A percentile compares a stretch with the other conserved stretches of the same genome.
Evolutionary conservation across 1,140 invertebrate species (phyloP).

Genomic region (Dermatophagoides farinae): DNA sequence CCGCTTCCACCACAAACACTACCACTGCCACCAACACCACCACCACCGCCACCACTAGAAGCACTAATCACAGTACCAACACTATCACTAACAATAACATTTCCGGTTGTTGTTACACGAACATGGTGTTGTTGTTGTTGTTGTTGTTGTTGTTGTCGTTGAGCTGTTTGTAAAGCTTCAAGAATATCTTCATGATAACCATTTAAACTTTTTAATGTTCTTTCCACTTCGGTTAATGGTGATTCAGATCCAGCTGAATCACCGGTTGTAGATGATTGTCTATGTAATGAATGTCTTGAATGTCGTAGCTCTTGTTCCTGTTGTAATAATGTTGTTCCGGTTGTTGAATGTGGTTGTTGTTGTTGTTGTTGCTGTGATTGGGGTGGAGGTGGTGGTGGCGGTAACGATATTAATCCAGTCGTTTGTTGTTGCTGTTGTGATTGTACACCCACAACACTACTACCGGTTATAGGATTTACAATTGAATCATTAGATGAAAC

Average conservation of each 20-base stretch:
- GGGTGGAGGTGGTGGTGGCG: no score
- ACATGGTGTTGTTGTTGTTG: constrained; percentile 8
- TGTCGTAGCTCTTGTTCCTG: constrained; percentile 19
- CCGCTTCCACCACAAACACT: neutral
- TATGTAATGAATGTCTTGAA: constrained; percentile 18
- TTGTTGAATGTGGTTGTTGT: neutral
- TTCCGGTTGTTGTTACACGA: constrained; percentile 1
- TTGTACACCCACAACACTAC: neutral
- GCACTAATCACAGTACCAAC: constrained; percentile 11
- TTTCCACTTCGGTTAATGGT: constrained; percentile 42
- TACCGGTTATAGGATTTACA: neutral
- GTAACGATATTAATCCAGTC: no score
- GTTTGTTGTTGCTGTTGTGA: no score
- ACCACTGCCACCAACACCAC: neutral
- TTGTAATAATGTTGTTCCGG: neutral
- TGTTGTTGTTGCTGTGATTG: no score
- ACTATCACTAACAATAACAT: constrained; percentile 8
- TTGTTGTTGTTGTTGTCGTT: constrained; percentile 10
- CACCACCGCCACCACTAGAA: neutral
- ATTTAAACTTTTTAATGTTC: constrained; percentile 60
- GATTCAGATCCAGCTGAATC: neutral
- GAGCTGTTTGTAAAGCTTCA: constrained; percentile 40
- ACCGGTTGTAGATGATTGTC: constrained; percentile 16
- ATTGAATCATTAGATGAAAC: neutral
- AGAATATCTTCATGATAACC: constrained; percentile 80